These are phyloP conservation scores for Meda fulgida DNA, from an alignment of 2,797 vertebrate genomes.

Conservation along the genomic window DNA sequence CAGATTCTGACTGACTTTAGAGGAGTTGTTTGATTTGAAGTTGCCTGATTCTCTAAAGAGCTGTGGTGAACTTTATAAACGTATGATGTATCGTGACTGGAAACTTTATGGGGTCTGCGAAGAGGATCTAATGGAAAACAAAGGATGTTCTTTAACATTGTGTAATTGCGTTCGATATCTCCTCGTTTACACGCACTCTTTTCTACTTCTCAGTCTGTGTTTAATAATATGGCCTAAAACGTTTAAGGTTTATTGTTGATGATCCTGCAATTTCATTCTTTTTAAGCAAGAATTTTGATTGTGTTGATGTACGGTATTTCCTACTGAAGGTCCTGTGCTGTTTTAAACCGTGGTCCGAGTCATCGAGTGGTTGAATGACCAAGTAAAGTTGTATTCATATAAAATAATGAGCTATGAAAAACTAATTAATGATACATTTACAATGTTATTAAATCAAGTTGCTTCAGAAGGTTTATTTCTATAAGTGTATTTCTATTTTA, in stretches of 20 bases:
- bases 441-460: neutral
- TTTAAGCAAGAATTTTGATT: neutral
- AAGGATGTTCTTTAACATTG: neutral
- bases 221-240: neutral
- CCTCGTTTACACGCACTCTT: neutral
- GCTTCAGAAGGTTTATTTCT: neutral
- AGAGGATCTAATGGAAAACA: slow-evolving; percentile 20
- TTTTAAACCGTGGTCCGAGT: too few species aligned
- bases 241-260: neutral
- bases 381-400: neutral
- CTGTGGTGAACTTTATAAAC: slow-evolving; percentile 12
- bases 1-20: slow-evolving; percentile 12
- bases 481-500: neutral
- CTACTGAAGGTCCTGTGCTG: neutral
- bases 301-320: neutral
- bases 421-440: neutral
- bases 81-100: neutral
- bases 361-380: neutral
- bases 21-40: slow-evolving; percentile 22
- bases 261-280: neutral
- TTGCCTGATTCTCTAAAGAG: neutral
- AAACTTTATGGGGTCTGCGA: neutral
- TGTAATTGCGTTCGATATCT: neutral
- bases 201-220: neutral
- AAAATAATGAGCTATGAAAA: neutral